Evolutionary conservation across 2,888 invertebrate genomes (phyloP).

Genomic region (Nysson spinosus): DNA sequence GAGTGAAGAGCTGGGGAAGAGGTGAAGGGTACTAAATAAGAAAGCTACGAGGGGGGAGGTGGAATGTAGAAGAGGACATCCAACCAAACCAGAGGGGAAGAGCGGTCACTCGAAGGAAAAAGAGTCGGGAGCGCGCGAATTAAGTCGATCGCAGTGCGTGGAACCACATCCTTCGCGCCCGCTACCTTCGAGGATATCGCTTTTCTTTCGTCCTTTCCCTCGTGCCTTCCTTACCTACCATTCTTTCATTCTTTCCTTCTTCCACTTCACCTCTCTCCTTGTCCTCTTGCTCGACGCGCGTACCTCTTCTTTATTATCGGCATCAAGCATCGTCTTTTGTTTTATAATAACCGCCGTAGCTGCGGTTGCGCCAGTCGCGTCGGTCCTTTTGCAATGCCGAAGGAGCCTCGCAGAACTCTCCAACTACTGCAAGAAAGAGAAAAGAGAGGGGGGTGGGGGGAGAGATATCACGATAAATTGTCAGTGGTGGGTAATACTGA

Average conservation of each 20-base stretch:
- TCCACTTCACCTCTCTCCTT: conserved; percentile 28
- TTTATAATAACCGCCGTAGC: conserved; percentile 74
- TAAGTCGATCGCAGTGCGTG: conserved; percentile 76
- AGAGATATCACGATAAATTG: conserved; percentile 48
- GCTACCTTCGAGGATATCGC: conserved; percentile 63
- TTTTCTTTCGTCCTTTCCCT: conserved; percentile 60
- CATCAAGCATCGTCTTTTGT: conserved; percentile 74
- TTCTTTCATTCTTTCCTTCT: conserved; percentile 31
- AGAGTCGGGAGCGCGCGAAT: conserved; percentile 73
- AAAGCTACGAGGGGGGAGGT: conserved; percentile 57
- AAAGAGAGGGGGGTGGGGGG: conserved; percentile 1
- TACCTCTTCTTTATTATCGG: conserved; percentile 75
- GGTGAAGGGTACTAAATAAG: conserved; percentile 60
- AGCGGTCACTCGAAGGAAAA: conserved; percentile 57
- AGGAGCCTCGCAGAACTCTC: conserved; percentile 31
- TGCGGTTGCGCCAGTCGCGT: conserved; percentile 57
- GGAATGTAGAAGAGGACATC: conserved; percentile 47
- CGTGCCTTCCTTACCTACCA: conserved; percentile 31
- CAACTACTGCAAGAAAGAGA: conserved; percentile 13
- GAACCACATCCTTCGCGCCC: conserved; percentile 76
- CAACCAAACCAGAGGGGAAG: conserved; percentile 48
- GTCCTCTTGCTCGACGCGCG: conserved; percentile 50
- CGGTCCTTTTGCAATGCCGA: conserved; percentile 55
- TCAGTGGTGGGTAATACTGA: conserved; percentile 38
- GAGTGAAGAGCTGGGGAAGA: conserved; percentile 39